Base-by-base conservation (phyloP, 2,113 vertebrate genomes). In the Calypte anna region DNA sequence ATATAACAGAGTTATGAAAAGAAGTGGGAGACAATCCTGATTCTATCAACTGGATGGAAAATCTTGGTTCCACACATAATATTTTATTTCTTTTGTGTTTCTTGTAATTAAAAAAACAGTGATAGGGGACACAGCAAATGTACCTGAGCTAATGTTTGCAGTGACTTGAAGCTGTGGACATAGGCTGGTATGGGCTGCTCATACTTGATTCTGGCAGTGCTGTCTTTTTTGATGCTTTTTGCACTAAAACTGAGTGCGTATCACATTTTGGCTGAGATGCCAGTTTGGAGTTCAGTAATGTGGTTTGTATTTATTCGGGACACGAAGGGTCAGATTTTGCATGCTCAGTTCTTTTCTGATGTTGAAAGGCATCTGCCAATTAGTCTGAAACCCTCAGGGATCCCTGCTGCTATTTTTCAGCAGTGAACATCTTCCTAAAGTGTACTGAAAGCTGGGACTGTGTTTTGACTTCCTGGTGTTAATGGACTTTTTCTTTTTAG, bases 1-100 rank as follows among this genome's bases (percentile, higher is more conserved):
- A 11, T 2, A 3, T 18, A 57, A 63, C 9, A 21, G 36, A 72
- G 5, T 81, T 62, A 21, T 0, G 0, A 43, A 64, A 69, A 51
- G 73, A 78, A 6, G 12, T 0, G 0, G 79, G n/a, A 51, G 18
- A 51, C 17, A 74, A 70, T 46, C 62, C 28, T 25, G 7, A 14
- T 70, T 78, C 70, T 72, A 4, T 64, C 59, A 75, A 64, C 3
- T 28, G 8, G 55, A 63, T 3, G 2, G 36, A 54, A 76, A 24
- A 30, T 38, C 33, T 43, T 68, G 9, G 6, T 64, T 88, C 33
- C 16, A 38, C 5, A 2, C 38, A 20, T 15, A 8, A 10, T 59
- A 46, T 22, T 33, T 59, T 9, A 12, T 78, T 88, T 90, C 20
- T 63, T 74, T 80, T 53, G 3, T 62, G 9, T 92, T 63, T 67